A percentile compares a stretch with the other conserved stretches of the same genome.
Conservation (phyloP, 2,888 invertebrate genomes). For the Leucophenga montana region DNA sequence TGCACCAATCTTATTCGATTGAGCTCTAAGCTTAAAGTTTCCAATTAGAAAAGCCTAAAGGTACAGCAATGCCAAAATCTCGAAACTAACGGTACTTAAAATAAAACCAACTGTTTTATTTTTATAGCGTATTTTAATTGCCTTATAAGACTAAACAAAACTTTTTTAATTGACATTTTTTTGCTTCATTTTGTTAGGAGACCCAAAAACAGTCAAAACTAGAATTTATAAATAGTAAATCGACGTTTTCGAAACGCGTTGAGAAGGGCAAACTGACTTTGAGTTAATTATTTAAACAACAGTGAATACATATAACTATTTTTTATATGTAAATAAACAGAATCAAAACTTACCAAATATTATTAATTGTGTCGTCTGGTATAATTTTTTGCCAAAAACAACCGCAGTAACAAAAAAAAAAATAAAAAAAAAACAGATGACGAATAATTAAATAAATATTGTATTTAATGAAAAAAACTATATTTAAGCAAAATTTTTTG, state of each 20-base stretch:
- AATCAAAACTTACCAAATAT: constrained; percentile 10
- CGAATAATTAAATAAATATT: constrained; percentile 23
- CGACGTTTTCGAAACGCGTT: background rate
- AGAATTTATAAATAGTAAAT: background rate
- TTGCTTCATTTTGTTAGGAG: background rate
- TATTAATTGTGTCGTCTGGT: background rate
- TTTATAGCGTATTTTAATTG: background rate
- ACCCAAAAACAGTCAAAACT: constrained; percentile 11
- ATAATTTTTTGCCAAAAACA: background rate
- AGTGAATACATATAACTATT: background rate
- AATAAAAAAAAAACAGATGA: constrained; percentile 26
- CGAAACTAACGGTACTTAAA: too few relatives aligned
- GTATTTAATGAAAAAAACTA: constrained; percentile 16
- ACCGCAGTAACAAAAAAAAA: too few relatives aligned
- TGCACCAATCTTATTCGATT: too few relatives aligned
- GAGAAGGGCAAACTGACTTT: background rate
- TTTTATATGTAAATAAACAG: background rate
- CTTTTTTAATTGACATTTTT: background rate
- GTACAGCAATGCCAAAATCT: too few relatives aligned
- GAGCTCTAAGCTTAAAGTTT: too few relatives aligned
- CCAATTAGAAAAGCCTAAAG: too few relatives aligned
- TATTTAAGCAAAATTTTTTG: constrained; percentile 21
- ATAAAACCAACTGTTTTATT: background rate
- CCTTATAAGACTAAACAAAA: background rate
- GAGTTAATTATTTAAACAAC: constrained; percentile 8